These are phyloP conservation scores for Alosa alosa DNA, from an alignment of 2,113 vertebrate species.

Conservation along the genomic window DNA sequence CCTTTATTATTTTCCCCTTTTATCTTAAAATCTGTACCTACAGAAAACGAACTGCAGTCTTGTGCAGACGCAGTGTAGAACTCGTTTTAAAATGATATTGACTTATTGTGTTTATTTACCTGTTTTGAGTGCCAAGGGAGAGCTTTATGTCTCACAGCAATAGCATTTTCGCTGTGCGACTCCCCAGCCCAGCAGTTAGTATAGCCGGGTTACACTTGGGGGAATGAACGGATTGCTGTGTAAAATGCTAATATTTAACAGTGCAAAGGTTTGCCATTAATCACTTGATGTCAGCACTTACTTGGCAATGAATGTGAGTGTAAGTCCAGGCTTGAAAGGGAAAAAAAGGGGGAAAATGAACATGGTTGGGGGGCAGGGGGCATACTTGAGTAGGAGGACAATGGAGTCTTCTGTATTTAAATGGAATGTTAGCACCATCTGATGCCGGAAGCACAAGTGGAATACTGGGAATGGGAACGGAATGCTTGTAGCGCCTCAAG, in stretches of 20 bases:
- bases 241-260: conserved; percentile 53
- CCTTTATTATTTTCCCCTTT: neutral
- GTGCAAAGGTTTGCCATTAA: conserved; percentile 44
- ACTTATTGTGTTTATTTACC: neutral
- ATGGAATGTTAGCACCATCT: conserved; percentile 12
- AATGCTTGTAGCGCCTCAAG: neutral
- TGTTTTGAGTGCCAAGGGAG: neutral
- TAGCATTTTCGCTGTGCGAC: conserved; percentile 23
- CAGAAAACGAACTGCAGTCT: neutral
- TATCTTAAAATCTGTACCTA: conserved; percentile 1
- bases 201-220: conserved; percentile 11
- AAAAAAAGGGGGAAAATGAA: neutral
- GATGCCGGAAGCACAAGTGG: neutral
- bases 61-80: neutral
- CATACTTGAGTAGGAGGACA: neutral
- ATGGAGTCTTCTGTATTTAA: neutral
- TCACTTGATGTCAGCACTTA: conserved; percentile 38
- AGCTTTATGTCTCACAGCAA: neutral
- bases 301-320: conserved; percentile 40
- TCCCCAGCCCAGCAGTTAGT: neutral
- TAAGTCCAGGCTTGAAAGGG: neutral
- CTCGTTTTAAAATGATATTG: conserved; percentile 8
- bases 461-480: neutral
- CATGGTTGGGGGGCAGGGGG: neutral
- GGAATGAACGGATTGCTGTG: neutral